These are phyloP conservation scores for Mustelus asterias DNA, from an alignment of 2,113 vertebrate species.

Conservation along the genomic window DNA sequence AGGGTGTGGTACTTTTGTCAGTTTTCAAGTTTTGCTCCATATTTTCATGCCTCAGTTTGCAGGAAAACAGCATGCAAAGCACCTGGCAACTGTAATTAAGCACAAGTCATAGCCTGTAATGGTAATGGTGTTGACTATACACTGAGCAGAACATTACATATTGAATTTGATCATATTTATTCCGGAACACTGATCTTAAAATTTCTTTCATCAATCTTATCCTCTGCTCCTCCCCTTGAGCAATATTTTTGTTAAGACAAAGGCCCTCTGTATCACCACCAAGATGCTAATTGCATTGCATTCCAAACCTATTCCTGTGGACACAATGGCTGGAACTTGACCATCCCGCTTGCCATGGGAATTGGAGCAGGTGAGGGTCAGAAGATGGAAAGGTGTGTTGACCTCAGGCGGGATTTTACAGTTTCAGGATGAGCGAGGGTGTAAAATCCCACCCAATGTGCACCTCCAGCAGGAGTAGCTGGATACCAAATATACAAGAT, in stretches of 20 bases:
- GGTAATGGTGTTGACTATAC: neutral
- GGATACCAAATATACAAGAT: neutral
- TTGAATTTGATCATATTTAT: neutral
- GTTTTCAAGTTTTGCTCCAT: neutral
- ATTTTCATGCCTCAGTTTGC: slow-evolving; percentile 11
- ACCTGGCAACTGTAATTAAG: neutral
- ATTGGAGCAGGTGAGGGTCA: no score
- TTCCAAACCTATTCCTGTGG: neutral
- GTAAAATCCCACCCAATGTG: no score
- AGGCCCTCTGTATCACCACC: neutral
- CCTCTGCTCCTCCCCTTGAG: neutral
- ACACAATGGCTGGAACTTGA: no score
- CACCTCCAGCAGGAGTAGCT: neutral
- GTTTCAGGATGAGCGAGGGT: no score
- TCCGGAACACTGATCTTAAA: neutral
- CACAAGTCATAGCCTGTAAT: slow-evolving; percentile 11
- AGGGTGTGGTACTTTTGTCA: neutral
- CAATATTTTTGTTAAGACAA: neutral
- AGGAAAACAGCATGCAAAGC: neutral
- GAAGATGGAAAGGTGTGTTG: no score
- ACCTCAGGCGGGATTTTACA: no score
- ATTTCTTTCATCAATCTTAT: neutral
- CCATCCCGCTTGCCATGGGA: no score
- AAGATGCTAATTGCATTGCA: neutral
- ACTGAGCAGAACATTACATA: neutral